Conservation (phyloP, 2,797 vertebrate genomes). For the Arrhamphus sclerolepis region DNA sequence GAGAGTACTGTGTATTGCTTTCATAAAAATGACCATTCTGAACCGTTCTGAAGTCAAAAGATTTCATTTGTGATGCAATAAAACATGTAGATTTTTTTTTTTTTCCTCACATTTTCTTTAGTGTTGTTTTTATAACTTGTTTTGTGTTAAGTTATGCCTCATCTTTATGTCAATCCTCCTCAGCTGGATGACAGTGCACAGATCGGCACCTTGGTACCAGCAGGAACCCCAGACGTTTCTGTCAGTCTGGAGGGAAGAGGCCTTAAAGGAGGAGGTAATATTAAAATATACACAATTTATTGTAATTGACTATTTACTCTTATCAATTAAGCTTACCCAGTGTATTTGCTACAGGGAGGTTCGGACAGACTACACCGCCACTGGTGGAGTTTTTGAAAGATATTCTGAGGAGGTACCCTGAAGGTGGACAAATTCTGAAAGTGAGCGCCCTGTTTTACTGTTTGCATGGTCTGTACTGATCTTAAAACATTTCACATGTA, state of each 20-base stretch:
- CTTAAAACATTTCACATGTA: background rate
- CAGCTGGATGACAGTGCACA: conserved; percentile 85
- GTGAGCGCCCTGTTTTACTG: conserved; percentile 72
- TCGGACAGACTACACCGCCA: conserved; percentile 97
- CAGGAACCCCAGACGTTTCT: conserved; percentile 82
- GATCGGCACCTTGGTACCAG: conserved; percentile 83
- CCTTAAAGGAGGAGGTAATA: conserved; percentile 93
- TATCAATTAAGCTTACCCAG: conserved; percentile 8
- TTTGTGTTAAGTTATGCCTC: background rate
- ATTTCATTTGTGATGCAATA: conserved; percentile 1
- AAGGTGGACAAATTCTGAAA: conserved; percentile 98
- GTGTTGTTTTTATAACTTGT: background rate
- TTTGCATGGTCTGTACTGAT: background rate
- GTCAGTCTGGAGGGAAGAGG: conserved; percentile 90
- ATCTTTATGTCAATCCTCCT: conserved; percentile 38
- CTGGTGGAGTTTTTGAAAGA: conserved; percentile 98
- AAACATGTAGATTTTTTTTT: background rate
- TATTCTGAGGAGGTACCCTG: conserved; percentile 95
- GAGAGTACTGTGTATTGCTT: conserved; percentile 2
- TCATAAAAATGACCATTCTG: conserved; percentile 7
- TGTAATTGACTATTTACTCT: conserved; percentile 1
- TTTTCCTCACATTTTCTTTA: background rate
- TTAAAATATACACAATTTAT: conserved; percentile 9
- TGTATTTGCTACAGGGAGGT: conserved; percentile 85
- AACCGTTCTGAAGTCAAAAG: background rate